These are phyloP conservation scores for Platalea minor DNA, from an alignment of 2,797 vertebrate species.

Conservation along the genomic window DNA sequence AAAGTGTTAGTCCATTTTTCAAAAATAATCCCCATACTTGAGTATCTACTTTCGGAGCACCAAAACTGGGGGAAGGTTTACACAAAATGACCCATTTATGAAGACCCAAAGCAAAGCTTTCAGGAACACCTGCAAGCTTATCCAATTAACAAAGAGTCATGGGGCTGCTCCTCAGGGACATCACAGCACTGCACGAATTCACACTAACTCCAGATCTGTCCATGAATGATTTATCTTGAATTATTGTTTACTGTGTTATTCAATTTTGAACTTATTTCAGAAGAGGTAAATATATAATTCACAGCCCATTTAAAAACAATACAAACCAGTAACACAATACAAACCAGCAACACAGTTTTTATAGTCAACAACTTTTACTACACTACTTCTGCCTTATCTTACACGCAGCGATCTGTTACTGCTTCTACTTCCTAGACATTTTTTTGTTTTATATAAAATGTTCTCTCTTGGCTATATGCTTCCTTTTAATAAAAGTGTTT, in stretches of 20 bases:
- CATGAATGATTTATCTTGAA: background rate
- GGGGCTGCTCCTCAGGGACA: background rate
- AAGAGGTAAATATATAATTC: background rate
- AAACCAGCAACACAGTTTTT: background rate
- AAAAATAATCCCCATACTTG: background rate
- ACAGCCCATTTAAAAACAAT: background rate
- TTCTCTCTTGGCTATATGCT: background rate
- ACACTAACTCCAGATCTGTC: background rate
- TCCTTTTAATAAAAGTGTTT: background rate
- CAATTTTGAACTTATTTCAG: background rate
- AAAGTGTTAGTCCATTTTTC: background rate
- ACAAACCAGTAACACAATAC: background rate
- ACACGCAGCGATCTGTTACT: background rate
- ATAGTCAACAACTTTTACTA: background rate
- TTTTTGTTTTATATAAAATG: background rate
- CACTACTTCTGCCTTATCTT: background rate
- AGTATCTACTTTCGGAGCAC: background rate
- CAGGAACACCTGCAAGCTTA: background rate
- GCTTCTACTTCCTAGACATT: background rate
- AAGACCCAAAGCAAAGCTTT: background rate
- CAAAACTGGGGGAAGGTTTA: background rate
- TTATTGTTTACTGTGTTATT: background rate
- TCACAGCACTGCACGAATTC: fast-evolving
- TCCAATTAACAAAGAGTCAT: background rate
- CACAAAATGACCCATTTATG: background rate